Evolutionary conservation across 2,797 vertebrate species (phyloP).

Genomic region (Ptychadena robeensis): DNA sequence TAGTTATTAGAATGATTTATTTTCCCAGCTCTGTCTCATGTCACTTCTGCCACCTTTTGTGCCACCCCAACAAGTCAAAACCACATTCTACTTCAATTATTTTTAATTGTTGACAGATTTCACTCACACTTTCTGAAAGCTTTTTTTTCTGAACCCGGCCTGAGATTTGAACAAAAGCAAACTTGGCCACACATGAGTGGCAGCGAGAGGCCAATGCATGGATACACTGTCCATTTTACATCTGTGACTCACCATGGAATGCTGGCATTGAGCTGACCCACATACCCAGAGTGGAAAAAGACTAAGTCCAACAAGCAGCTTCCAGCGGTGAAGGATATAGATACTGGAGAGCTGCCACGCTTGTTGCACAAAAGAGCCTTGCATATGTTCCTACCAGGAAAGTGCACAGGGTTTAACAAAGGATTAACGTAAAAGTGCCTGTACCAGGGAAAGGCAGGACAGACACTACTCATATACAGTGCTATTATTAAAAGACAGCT

Average conservation of each 20-base stretch:
- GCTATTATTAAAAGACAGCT: background rate
- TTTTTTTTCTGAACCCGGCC: conserved; percentile 26
- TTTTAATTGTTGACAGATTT: conserved; percentile 63
- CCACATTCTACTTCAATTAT: conserved; percentile 56
- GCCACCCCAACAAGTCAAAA: conserved; percentile 29
- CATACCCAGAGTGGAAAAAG: background rate
- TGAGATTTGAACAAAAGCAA: conserved; percentile 60
- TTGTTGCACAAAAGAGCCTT: background rate
- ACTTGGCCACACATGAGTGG: conserved; percentile 56
- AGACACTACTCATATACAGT: conserved; percentile 33
- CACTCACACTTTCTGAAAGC: conserved; percentile 50
- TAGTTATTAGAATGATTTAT: conserved; percentile 38
- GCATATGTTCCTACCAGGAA: conserved; percentile 56
- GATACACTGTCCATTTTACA: conserved; percentile 41
- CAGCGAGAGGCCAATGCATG: conserved; percentile 47
- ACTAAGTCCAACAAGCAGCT: conserved; percentile 38
- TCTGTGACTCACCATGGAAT: conserved; percentile 63
- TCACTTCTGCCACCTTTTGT: conserved; percentile 35
- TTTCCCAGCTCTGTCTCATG: conserved; percentile 27
- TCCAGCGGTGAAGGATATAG: conserved; percentile 22
- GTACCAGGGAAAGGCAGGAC: conserved; percentile 46
- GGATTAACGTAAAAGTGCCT: conserved; percentile 50
- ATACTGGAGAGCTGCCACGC: conserved; percentile 11
- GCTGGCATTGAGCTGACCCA: conserved; percentile 26
- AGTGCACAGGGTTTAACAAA: conserved; percentile 55